phyloP scores from a whole-genome alignment of 2,888 invertebrate genomes.

The Ptychoptera albimana region DNA sequence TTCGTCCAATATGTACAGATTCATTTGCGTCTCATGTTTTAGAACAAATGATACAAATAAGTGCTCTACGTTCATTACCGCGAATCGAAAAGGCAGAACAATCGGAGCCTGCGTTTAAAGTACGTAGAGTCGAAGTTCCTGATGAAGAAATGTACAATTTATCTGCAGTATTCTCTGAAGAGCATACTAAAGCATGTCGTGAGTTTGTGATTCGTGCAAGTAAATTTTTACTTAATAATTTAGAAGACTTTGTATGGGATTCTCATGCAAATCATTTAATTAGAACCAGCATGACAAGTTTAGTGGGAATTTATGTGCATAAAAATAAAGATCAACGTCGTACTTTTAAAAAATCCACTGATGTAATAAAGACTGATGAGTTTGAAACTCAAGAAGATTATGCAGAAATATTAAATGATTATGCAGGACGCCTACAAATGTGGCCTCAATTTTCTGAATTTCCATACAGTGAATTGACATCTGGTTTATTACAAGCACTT shows the following conservation, averaged over 20 bases:
- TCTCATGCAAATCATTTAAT: constrained; percentile 61
- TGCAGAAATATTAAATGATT: constrained; percentile 44
- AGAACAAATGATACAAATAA: constrained; percentile 40
- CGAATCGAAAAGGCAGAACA: constrained; percentile 8
- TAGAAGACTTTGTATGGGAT: constrained; percentile 72
- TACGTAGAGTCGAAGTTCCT: constrained; percentile 15
- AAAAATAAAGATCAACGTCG: constrained; percentile 33
- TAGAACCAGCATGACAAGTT: constrained; percentile 50
- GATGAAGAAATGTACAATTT: constrained; percentile 23
- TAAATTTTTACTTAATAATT: constrained; percentile 64
- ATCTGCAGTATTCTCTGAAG: constrained; percentile 26
- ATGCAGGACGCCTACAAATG: constrained; percentile 40
- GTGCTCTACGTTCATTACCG: constrained; percentile 21
- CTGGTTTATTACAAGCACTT: constrained; percentile 50
- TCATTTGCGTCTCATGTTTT: constrained; percentile 66
- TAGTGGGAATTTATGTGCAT: constrained; percentile 45
- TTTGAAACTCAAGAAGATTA: constrained; percentile 37
- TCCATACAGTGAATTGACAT: constrained; percentile 49
- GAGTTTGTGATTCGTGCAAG: constrained; percentile 52
- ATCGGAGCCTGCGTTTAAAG: constrained; percentile 21
- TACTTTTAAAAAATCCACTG: constrained; percentile 25
- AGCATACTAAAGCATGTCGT: constrained; percentile 39
- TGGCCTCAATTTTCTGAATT: constrained; percentile 71
- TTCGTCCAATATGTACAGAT: constrained; percentile 57
- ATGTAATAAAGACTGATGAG: constrained; percentile 10